Base-by-base conservation (phyloP, 2,113 vertebrate species). In the Oreochromis spilurus region DNA sequence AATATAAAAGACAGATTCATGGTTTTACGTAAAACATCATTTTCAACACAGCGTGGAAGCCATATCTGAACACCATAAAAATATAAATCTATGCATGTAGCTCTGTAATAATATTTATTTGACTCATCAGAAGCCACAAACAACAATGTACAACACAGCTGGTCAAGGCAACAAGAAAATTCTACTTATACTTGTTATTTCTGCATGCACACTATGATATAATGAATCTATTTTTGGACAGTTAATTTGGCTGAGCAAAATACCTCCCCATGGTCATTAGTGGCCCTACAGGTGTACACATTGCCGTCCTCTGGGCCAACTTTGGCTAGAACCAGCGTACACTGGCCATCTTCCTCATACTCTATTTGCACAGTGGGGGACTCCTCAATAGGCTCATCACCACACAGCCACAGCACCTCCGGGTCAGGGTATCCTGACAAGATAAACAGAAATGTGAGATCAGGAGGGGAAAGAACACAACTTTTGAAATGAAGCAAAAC, bases 381-480 rank as follows among this genome's bases (percentile, higher is more conserved):
- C 83, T 96, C 95, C 34, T 83, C 82, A 58, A 97, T 29, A 5
- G 95, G 95, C 52, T 94, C 88, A 5, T 93, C 81, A 1, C 93
- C 95, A 70, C 91, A 88, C 34, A 96, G 88, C 97, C 97, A 97
- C 65, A 96, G 82, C 91, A 97, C 96, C 88, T 96, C 97, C 3
- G 96, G 96, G 81, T 97, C 96, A 4, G 96, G 97, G 84, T 96
- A 97, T 38, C 96, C 97, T 97, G 87, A 9, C 50, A 43, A 62
- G 17, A 85, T 4, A 54, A 19, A 58, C 2, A n/a, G 1, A 2
- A 70, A 65, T 16, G 29, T 38, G 10, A 84, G 26, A 5, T 65
- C 45, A 79, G 43, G 7, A 13, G 43, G 2, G 19, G 1, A 16
- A 72, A 72, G 67, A 1, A n/a, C 45, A 77, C 14, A 50, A 34